Base-by-base conservation (phyloP, 2,797 vertebrate genomes). In the Benthosema pterotum region DNA sequence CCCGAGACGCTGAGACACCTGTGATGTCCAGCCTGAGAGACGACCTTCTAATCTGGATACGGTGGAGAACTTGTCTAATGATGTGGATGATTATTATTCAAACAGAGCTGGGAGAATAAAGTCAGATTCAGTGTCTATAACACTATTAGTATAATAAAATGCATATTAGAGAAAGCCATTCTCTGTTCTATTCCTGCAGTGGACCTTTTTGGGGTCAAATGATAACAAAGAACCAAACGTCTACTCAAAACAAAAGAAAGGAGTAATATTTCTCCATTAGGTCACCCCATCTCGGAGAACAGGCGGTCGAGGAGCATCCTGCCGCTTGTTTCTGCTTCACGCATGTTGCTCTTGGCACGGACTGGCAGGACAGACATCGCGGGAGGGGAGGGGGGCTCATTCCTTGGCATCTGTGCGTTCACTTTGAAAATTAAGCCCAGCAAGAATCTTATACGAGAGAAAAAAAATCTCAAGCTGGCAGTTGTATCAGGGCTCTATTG, bases 351-450 rank as follows among this genome's bases (percentile, higher is more conserved):
- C 86, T 85, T 90, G 87, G 90, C 89, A 85, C 80, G 72, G 86
- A 86, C 85, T 85, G 86, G 82, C 79, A 89, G 77, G 78, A 83
- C 75, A 79, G 83, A 84, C 79, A 80, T 59, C 12, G 16, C 28
- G 13, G 43, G 32, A 3, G 25, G 22, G 17, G 49, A 43, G 53
- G 56, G 14, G 57, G 52, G 72, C 64, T 32, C 77, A 77, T 87
- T 86, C 85, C 79, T 77, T 90, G 90, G 91, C 91, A 91, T 92
- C 90, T 89, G 87, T 89, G 89, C 88, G 68, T 91, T 92, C 90
- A 91, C 91, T 93, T 92, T 93, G 91, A 93, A 93, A 93, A 92
- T 92, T 88, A 93, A 93, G 82, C 93, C 89, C 90, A 90, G 91
- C 88, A 87, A 93, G 90, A 89, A 88, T 90, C 89, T 87, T 87